phyloP scores from a whole-genome alignment of 1,140 invertebrate genomes.

The Drosophila watanabei region DNA sequence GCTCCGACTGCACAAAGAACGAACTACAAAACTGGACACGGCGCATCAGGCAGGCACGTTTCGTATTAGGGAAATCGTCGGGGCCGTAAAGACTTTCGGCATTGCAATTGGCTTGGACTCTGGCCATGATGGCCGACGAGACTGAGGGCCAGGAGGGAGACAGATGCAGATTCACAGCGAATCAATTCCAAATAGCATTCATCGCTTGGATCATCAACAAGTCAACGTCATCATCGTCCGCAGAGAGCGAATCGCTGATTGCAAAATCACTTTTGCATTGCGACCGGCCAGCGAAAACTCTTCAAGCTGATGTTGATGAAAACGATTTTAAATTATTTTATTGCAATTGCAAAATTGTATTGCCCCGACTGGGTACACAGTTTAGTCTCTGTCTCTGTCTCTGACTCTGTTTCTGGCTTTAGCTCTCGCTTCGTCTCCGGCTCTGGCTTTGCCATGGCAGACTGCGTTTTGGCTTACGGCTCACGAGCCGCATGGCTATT shows the following conservation, averaged over 20 bases:
- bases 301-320: slow-evolving; percentile 82
- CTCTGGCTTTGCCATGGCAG: slow-evolving; percentile 23
- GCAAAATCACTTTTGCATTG: slow-evolving; percentile 75
- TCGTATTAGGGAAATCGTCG: slow-evolving; percentile 78
- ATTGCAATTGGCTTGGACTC: slow-evolving; percentile 69
- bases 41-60: slow-evolving; percentile 78
- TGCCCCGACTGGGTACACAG: slow-evolving; percentile 47
- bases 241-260: slow-evolving; percentile 53
- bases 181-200: slow-evolving; percentile 82
- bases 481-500: slow-evolving; percentile 54
- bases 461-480: slow-evolving; percentile 37
- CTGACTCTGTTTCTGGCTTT: slow-evolving; percentile 23
- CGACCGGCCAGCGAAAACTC: slow-evolving; percentile 57
- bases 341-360: slow-evolving; percentile 81
- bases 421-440: slow-evolving; percentile 1
- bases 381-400: slow-evolving; percentile 17
- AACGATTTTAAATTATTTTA: slow-evolving; percentile 85
- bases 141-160: slow-evolving; percentile 21
- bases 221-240: slow-evolving; percentile 39
- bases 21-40: slow-evolving; percentile 80
- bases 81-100: slow-evolving; percentile 47
- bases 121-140: slow-evolving; percentile 56
- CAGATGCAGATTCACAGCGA: slow-evolving; percentile 61
- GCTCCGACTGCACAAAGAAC: slow-evolving; percentile 65
- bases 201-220: slow-evolving; percentile 69